Evolutionary conservation across 2,888 invertebrate genomes (phyloP).

Genomic region (Brachyopa scutellaris): DNA sequence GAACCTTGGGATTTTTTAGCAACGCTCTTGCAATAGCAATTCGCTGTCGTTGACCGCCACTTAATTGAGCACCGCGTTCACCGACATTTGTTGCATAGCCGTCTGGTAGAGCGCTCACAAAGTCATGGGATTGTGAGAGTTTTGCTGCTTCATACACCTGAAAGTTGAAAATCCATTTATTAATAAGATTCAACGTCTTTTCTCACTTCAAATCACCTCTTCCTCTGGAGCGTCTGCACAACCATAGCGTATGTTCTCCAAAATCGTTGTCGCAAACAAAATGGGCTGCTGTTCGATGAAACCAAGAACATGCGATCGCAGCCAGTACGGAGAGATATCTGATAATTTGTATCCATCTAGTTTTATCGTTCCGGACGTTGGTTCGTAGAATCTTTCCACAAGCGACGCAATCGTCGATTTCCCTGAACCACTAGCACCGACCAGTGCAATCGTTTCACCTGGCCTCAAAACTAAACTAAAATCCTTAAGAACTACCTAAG

Average conservation of each 20-base stretch:
- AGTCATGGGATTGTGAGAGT: conserved; percentile 95
- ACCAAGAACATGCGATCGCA: conserved; percentile 91
- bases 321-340: conserved; percentile 87
- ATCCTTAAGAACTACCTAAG: conserved; percentile 89
- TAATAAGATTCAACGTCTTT: neutral
- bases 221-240: conserved; percentile 86
- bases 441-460: conserved; percentile 95
- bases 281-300: conserved; percentile 97
- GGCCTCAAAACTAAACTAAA: conserved; percentile 92
- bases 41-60: conserved; percentile 97
- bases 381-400: conserved; percentile 88
- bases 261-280: conserved; percentile 93
- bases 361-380: conserved; percentile 79
- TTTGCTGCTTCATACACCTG: conserved; percentile 89
- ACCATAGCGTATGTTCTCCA: conserved; percentile 97
- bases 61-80: conserved; percentile 94
- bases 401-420: conserved; percentile 96
- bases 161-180: conserved; percentile 79
- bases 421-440: conserved; percentile 95
- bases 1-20: conserved; percentile 92
- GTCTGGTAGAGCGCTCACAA: conserved; percentile 90
- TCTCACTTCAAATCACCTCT: conserved; percentile 83
- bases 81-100: conserved; percentile 94
- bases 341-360: conserved; percentile 80
- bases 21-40: conserved; percentile 97